Evolutionary conservation across 2,113 vertebrate species (phyloP), one percentile per base, ranked within the genome.

Genomic region (Lontra canadensis): DNA sequence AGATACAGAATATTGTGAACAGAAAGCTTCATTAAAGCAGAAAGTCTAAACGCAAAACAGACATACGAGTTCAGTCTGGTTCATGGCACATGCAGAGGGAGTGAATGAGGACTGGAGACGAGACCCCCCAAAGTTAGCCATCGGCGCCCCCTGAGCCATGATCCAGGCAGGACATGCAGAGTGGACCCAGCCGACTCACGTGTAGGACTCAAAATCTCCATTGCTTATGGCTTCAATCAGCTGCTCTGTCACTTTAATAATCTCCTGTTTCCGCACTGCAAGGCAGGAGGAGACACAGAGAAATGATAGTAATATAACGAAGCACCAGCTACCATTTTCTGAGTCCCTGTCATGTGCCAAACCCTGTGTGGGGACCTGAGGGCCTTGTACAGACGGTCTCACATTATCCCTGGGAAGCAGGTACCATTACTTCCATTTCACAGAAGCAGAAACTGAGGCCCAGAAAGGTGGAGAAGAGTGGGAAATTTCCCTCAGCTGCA

Each of bases 211-310:
- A 95, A 99, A 99, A 98, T 99, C 99, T n/a, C 99, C 99, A 13
- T 99, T 99, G 99, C 99, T 99, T 98, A 99, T 99, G 97, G 99
- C 99, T 99, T 99, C 99, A 3, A 99, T 99, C 97, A 99, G 99
- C 96, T 99, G 99, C 94, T 99, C 99, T n/a, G 99, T 99, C 97
- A 99, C 99, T 98, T 99, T 99, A 96, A 99, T 99, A 98, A 99
- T 99, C 97, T 99, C 99, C 98, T 99, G 99, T 97, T 99, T 99
- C 97, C 99, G 99, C 98, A 99, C 99, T 99, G 99, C 90, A 95
- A 97, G 97, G 92, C 97, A 98, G 97, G 97, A 95, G 80, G 55
- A 87, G 97, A 98, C 97, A 97, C 84, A 98, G 90, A 97, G 94
- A 71, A 11, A 65, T n/a, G 76, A 79, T 5, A 42, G 94, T 44